Evolutionary conservation across 35 echinoderm and acorn worm species (phyloP), one percentile per base, ranked within the genome.

Genomic region (Heliocidaris tuberculata): DNA sequence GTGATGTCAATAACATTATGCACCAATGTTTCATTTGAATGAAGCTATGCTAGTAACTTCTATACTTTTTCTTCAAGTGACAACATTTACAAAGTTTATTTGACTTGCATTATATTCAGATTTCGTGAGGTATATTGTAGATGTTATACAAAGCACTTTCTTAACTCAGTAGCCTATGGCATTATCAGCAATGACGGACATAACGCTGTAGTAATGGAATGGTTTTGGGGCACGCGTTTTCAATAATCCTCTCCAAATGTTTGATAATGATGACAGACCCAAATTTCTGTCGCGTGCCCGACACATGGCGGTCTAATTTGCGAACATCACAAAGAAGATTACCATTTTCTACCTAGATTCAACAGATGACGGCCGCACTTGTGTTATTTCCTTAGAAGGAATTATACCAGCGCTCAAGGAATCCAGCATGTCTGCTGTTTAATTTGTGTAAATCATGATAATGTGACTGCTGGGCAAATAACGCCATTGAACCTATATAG

Each of bases 211-310:
- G 65, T 19, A 24, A 2, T 78, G 65, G 65, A 78, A 78, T 78
- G 21, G 65, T 15, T 15, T 78, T 78, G 7, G 21, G 65, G 65
- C 65, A 78, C 65, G 65, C 65, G 19, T 78, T 78, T 19, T 78
- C 65, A 78, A 78, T 78, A n/a, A 78, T 78, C 65, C 17, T 6
- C 27, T 78, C 65, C 65, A 78, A 78, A n/a, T 78, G 65, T 78
- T 78, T n/a, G 65, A 78, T 27, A 78, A 78, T 78, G 65, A 78
- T 78, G 65, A 78, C 65, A 78, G 65, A 78, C 65, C 65, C 21
- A 78, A 7, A 78, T 78, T 78, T 78, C 0, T 78, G 65, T 78
- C 65, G 65, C 65, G 65, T 78, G 65, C 65, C 65, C 65, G 7
- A n/a, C 65, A 78, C 65, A 78, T 78, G 65, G 65, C 65, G 19